Evolutionary conservation across 2,797 vertebrate species (phyloP).

Genomic region (Anas flavirostris): DNA sequence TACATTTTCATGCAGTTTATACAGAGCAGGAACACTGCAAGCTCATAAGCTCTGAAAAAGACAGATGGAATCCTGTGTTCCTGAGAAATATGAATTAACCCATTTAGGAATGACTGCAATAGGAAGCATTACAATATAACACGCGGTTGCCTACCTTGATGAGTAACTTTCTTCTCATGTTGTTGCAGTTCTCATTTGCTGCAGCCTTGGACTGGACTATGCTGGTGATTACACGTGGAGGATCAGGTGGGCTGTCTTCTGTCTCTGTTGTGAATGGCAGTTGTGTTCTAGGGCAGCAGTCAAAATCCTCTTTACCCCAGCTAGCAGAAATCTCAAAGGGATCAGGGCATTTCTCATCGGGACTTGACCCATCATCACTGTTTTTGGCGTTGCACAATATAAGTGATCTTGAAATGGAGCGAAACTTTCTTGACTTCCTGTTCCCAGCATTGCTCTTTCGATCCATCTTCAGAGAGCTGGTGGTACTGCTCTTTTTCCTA

Average conservation of each 20-base stretch:
- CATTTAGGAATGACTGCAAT: background rate
- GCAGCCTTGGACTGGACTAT: constrained; percentile 37
- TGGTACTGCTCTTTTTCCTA: constrained; percentile 62
- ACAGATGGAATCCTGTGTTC: background rate
- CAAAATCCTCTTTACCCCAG: constrained; percentile 57
- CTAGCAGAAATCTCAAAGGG: constrained; percentile 64
- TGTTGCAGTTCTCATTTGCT: constrained; percentile 76
- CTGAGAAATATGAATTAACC: background rate
- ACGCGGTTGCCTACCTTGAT: constrained; percentile 81
- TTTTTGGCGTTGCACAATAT: constrained; percentile 88
- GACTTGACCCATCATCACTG: constrained; percentile 84
- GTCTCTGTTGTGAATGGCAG: constrained; percentile 45
- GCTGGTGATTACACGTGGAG: constrained; percentile 15
- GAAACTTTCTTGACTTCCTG: constrained; percentile 84
- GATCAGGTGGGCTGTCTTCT: constrained; percentile 45
- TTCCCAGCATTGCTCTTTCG: constrained; percentile 74
- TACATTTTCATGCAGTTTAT: background rate
- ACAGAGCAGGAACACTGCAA: background rate
- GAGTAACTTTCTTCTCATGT: constrained; percentile 81
- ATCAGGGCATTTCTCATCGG: constrained; percentile 80
- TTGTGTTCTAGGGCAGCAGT: constrained; percentile 62
- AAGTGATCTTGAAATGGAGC: constrained; percentile 87
- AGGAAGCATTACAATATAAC: background rate
- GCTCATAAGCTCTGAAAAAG: background rate
- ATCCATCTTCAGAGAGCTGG: constrained; percentile 84